phyloP scores from a whole-genome alignment of 2,888 invertebrate genomes.

The Xylocampa areola region DNA sequence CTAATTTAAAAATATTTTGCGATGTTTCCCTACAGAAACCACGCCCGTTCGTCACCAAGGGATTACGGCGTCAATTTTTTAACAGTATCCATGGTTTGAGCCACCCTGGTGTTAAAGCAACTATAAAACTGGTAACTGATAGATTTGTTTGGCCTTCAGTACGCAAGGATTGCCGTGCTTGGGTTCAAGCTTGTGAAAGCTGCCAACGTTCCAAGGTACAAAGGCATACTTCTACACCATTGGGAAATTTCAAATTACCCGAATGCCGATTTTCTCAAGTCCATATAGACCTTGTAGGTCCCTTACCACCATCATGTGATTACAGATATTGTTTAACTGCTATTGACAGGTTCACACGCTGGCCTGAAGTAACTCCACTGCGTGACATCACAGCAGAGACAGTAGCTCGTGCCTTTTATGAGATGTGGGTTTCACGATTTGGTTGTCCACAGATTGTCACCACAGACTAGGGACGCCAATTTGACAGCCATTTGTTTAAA shows the following conservation, averaged over 20 bases:
- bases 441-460: no score
- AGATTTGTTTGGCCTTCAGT: conserved; percentile 50
- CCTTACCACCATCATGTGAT: conserved; percentile 1
- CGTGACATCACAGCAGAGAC: no score
- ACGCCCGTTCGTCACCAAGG: not conserved
- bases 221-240: conserved; percentile 61
- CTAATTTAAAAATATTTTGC: not conserved
- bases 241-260: conserved; percentile 53
- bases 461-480: no score
- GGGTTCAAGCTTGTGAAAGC: conserved; percentile 60
- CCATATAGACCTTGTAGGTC: conserved; percentile 14
- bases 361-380: no score
- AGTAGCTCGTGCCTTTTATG: no score
- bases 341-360: no score
- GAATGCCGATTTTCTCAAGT: conserved; percentile 48
- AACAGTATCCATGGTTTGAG: not conserved
- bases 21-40: not conserved
- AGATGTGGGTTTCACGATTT: no score
- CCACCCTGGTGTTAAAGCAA: not conserved
- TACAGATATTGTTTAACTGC: conserved; percentile 23
- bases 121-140: not conserved
- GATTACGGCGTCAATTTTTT: not conserved
- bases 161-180: no score
- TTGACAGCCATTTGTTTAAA: no score
- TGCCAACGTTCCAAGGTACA: conserved; percentile 69